These are phyloP conservation scores for Halictus quadricinctus DNA, from an alignment of 2,888 invertebrate species.

Conservation along the genomic window DNA sequence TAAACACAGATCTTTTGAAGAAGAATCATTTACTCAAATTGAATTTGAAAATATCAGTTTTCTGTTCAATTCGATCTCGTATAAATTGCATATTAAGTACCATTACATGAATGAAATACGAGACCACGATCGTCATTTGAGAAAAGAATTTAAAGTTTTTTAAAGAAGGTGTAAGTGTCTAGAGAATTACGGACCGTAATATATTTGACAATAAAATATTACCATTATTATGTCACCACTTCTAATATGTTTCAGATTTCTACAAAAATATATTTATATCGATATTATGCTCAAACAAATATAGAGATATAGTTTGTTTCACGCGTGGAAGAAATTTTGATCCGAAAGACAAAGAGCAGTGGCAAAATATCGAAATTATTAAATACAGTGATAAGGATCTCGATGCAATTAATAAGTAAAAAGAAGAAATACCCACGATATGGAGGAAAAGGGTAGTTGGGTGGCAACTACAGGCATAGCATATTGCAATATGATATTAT, in stretches of 20 bases:
- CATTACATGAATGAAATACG: no score
- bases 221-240: no score
- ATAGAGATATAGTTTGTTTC: background rate
- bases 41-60: no score
- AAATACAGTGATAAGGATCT: constrained; percentile 17
- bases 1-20: no score
- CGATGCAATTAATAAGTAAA: constrained; percentile 19
- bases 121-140: no score
- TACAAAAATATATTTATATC: background rate
- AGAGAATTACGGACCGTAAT: no score
- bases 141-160: no score
- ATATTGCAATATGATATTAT: constrained; percentile 81
- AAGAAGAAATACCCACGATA: constrained; percentile 25
- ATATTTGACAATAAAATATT: no score
- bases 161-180: no score
- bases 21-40: no score
- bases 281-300: background rate
- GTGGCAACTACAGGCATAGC: constrained; percentile 73
- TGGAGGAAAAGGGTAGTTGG: constrained; percentile 54
- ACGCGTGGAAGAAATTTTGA: constrained; percentile 2
- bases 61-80: no score
- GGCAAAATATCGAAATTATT: constrained; percentile 19
- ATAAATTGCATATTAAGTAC: no score
- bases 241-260: background rate
- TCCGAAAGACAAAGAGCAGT: constrained; percentile 15